Evolutionary conservation across 2,113 vertebrate genomes (phyloP).

Genomic region (Charina bottae): DNA sequence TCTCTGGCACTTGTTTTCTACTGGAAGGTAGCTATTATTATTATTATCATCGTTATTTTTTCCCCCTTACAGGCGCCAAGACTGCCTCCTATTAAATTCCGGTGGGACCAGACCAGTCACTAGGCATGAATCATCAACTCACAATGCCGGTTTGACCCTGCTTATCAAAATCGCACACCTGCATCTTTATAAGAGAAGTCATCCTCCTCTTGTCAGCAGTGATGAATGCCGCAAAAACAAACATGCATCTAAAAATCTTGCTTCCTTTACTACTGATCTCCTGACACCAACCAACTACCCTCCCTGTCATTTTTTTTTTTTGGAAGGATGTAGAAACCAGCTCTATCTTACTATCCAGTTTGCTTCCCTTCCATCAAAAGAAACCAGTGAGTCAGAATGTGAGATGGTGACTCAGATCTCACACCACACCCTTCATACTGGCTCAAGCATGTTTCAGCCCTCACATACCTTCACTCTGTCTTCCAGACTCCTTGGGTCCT

Average conservation of each 20-base stretch:
- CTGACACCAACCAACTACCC: background rate
- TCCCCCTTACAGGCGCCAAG: background rate
- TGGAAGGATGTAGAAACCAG: background rate
- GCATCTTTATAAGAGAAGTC: background rate
- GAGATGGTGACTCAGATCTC: background rate
- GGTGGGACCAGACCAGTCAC: background rate
- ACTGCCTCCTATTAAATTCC: background rate
- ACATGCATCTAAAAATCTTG: background rate
- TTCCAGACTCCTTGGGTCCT: background rate
- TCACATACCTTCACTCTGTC: background rate
- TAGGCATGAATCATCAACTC: slow-evolving; percentile 10
- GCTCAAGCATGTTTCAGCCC: slow-evolving; percentile 14
- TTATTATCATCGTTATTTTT: background rate
- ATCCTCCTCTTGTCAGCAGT: background rate
- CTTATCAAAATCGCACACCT: slow-evolving; percentile 10
- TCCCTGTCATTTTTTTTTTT: background rate
- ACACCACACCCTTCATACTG: background rate
- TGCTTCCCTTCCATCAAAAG: slow-evolving; percentile 17
- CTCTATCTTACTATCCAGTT: background rate
- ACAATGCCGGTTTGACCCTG: background rate
- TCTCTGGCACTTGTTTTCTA: background rate
- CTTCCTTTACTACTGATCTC: background rate
- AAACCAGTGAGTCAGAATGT: slow-evolving; percentile 10
- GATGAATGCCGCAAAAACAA: background rate
- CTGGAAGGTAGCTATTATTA: background rate